A percentile compares a stretch with the other conserved stretches of the same genome.
Evolutionary conservation across 1,140 invertebrate species (phyloP).

Genomic region (Ceratitis capitata): DNA sequence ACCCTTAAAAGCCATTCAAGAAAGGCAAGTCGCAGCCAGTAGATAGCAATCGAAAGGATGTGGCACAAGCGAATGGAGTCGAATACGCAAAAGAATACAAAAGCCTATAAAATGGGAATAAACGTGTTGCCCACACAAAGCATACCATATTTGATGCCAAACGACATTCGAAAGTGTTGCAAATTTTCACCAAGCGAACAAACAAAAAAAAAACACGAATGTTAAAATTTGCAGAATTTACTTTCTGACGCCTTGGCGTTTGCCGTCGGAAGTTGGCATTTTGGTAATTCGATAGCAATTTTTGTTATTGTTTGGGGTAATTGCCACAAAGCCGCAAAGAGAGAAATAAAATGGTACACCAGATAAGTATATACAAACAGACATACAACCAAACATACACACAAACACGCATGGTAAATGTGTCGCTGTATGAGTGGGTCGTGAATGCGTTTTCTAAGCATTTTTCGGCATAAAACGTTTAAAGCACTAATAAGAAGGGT

Average conservation of each 20-base stretch:
- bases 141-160: background rate
- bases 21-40: background rate
- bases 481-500: background rate
- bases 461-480: background rate
- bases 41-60: background rate
- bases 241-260: background rate
- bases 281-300: conserved; percentile 24
- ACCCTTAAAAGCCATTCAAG: background rate
- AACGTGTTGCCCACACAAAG: background rate
- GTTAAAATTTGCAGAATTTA: background rate
- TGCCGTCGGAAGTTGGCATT: background rate
- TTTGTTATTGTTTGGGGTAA: conserved; percentile 17
- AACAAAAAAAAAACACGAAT: background rate
- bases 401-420: background rate
- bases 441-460: background rate
- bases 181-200: background rate
- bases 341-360: background rate
- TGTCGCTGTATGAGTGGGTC: background rate
- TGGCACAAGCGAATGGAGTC: background rate
- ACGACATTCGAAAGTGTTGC: background rate
- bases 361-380: too few relatives aligned
- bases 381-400: background rate
- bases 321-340: background rate
- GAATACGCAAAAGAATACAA: background rate
- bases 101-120: background rate